phyloP scores from a whole-genome alignment of 2,797 vertebrate genomes.

The Craterocephalus amniculus region DNA sequence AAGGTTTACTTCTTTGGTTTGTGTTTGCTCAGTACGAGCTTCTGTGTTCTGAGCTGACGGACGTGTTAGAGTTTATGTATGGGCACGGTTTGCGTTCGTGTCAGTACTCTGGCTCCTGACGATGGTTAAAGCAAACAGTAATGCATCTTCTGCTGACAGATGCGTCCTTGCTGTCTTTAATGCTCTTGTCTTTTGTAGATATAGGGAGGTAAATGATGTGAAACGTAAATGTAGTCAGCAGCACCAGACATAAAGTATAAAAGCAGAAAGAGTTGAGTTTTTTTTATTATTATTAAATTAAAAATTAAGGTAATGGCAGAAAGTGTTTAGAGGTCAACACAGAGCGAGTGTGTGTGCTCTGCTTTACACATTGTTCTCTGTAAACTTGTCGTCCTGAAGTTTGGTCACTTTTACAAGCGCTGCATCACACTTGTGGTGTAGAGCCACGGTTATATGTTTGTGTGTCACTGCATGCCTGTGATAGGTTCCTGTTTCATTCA shows the following conservation, averaged over 20 bases:
- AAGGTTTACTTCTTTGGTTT: conserved; percentile 1
- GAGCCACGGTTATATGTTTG: conserved; percentile 42
- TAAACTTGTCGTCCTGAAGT: conserved; percentile 59
- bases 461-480: conserved; percentile 44
- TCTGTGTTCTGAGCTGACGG: conserved; percentile 15
- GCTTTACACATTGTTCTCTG: conserved; percentile 54
- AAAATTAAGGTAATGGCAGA: not conserved
- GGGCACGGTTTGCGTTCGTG: not conserved
- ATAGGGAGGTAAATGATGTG: not conserved
- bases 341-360: not conserved
- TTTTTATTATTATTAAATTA: not conserved
- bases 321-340: not conserved
- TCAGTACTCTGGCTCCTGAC: conserved; percentile 4
- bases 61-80: conserved; percentile 11
- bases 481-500: conserved; percentile 50
- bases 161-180: not conserved
- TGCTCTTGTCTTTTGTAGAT: not conserved
- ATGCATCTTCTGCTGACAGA: not conserved
- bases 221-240: not conserved
- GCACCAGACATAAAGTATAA: not conserved
- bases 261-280: not conserved
- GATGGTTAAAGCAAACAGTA: not conserved
- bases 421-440: conserved; percentile 65
- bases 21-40: conserved; percentile 8
- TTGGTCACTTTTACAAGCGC: conserved; percentile 74